phyloP scores from a whole-genome alignment of 1,140 invertebrate genomes.

The Halyomorpha halys region DNA sequence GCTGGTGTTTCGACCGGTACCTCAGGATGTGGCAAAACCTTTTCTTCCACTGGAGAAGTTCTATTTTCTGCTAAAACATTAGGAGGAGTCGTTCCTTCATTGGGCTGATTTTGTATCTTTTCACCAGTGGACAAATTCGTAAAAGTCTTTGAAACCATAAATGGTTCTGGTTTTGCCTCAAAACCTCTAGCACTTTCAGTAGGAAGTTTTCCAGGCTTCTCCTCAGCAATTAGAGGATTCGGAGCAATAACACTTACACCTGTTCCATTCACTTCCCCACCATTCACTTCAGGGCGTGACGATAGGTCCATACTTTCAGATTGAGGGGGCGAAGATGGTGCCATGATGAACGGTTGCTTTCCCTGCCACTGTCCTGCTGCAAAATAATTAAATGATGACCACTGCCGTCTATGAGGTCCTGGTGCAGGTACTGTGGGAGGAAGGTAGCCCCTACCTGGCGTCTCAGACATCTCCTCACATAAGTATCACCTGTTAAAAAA shows the following conservation, averaged over 20 bases:
- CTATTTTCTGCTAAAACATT: conserved; percentile 6
- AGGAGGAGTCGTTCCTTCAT: conserved; percentile 14
- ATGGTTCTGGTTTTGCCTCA: conserved; percentile 3
- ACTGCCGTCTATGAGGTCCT: conserved; percentile 12
- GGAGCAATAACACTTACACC: conserved; percentile 29
- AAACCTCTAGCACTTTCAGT: conserved; percentile 16
- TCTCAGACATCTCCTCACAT: conserved; percentile 8
- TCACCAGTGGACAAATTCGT: background rate
- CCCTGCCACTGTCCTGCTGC: conserved; percentile 5
- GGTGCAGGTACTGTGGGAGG: conserved; percentile 15
- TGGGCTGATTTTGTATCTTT: conserved; percentile 10
- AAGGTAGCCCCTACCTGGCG: conserved; percentile 15
- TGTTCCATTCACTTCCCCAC: conserved; percentile 22
- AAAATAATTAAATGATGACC: conserved; percentile 13
- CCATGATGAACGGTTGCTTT: conserved; percentile 4
- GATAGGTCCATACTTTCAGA: conserved; percentile 23
- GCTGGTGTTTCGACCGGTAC: conserved; percentile 11
- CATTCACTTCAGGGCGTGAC: conserved; percentile 18
- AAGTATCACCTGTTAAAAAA: conserved; percentile 1
- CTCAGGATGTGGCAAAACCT: conserved; percentile 8
- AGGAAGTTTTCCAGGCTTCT: conserved; percentile 6
- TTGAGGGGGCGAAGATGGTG: conserved; percentile 19
- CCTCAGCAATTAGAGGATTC: conserved; percentile 24
- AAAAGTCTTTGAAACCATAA: background rate
- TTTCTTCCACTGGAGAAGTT: conserved; percentile 12